Evolutionary conservation across 2,797 vertebrate species (phyloP).

Genomic region (Sus cebifrons): DNA sequence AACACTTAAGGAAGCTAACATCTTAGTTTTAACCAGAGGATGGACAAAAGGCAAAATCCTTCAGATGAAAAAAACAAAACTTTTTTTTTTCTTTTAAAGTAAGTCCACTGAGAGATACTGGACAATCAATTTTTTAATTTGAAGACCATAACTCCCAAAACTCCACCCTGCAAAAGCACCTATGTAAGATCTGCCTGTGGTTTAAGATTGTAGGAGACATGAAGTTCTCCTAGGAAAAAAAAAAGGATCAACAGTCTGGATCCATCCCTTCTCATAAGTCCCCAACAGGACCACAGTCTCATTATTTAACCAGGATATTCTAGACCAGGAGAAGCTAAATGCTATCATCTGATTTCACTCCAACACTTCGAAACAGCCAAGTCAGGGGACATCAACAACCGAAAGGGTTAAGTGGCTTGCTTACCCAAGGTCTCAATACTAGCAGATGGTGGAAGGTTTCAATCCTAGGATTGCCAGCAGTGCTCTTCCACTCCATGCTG

Average conservation of each 20-base stretch:
- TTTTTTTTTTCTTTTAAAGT: not conserved
- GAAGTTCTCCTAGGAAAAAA: not conserved
- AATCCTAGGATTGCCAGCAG: not conserved
- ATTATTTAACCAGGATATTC: not conserved
- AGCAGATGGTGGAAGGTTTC: not conserved
- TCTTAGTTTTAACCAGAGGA: constrained; percentile 44
- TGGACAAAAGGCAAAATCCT: constrained; percentile 39
- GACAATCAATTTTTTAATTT: not conserved
- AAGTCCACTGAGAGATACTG: not conserved
- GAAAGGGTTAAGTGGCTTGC: not conserved
- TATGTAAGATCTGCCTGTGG: not conserved
- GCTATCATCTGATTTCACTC: constrained; percentile 4
- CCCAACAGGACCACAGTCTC: not conserved
- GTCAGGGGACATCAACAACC: not conserved
- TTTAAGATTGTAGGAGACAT: not conserved
- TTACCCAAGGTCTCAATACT: not conserved
- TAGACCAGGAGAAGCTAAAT: not conserved
- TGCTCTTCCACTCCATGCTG: not conserved
- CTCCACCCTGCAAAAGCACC: not conserved
- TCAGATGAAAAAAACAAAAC: not conserved
- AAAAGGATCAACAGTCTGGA: not conserved
- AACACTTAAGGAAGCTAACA: not conserved
- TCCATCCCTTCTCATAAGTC: not conserved
- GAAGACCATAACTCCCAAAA: constrained; percentile 10
- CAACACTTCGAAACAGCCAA: not conserved